Percentiles rank a stretch among this genome's conserved stretches.
phyloP scores from a whole-genome alignment of 1,140 invertebrate genomes.

The Lerema accius region DNA sequence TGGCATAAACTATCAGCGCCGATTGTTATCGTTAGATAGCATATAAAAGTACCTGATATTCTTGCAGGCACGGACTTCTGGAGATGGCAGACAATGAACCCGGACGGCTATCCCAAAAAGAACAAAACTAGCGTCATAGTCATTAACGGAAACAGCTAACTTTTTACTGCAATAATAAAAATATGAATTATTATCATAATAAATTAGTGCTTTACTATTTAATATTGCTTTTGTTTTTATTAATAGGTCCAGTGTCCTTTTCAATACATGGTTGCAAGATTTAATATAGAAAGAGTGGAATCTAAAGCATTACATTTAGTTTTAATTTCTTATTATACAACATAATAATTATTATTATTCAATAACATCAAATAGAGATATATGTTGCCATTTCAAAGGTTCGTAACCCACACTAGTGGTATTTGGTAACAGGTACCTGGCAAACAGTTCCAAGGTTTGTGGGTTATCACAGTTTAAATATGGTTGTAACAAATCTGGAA shows the following conservation, averaged over 20 bases:
- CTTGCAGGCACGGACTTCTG: constrained; percentile 92
- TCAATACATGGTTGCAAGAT: no score
- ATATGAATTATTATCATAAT: constrained; percentile 36
- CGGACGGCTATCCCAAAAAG: constrained; percentile 87
- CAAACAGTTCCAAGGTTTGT: constrained; percentile 93
- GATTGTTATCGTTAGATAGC: no score
- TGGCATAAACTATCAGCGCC: no score
- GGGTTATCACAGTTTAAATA: constrained; percentile 84
- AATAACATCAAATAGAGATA: constrained; percentile 80
- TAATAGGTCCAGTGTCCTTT: no score
- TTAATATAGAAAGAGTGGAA: no score
- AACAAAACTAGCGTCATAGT: constrained; percentile 65
- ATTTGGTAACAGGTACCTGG: constrained; percentile 91
- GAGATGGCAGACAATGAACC: constrained; percentile 94
- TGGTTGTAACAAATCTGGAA: constrained; percentile 86
- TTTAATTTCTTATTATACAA: no score
- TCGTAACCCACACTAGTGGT: constrained; percentile 94
- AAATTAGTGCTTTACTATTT: constrained; percentile 47
- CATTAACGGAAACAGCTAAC: constrained; percentile 71
- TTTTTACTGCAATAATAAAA: constrained; percentile 10
- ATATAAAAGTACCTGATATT: no score
- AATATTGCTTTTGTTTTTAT: constrained; percentile 21
- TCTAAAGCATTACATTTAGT: no score
- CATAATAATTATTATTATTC: no score
- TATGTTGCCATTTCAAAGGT: constrained; percentile 91